Conservation (phyloP, 2,797 vertebrate species). For the Lacerta agilis region DNA sequence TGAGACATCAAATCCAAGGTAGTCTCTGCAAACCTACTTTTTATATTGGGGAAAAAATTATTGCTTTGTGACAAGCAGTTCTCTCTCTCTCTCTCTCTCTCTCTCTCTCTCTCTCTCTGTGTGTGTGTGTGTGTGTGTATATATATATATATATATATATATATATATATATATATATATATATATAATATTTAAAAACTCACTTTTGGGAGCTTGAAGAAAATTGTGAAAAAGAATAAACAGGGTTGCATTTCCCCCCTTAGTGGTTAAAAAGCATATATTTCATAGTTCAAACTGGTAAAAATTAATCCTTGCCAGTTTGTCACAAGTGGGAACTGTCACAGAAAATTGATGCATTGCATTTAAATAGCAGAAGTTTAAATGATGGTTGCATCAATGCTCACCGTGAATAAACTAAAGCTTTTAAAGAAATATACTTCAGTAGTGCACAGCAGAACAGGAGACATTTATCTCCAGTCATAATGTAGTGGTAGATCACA, state of each 20-base stretch:
- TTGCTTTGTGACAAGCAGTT: too few relatives aligned
- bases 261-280: neutral
- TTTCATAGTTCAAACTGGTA: neutral
- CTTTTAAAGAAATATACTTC: neutral
- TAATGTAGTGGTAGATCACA: neutral
- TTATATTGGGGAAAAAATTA: neutral
- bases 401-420: neutral
- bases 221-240: neutral
- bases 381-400: neutral
- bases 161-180: too few relatives aligned
- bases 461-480: neutral
- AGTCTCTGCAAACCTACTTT: neutral
- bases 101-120: too few relatives aligned
- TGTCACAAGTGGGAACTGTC: conserved; percentile 3
- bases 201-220: neutral
- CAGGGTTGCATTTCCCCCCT: neutral
- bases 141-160: too few relatives aligned
- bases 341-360: neutral
- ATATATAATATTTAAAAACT: neutral
- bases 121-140: too few relatives aligned
- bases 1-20: neutral
- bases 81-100: too few relatives aligned
- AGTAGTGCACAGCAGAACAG: conserved; percentile 3
- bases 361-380: neutral
- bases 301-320: neutral